phyloP scores from a whole-genome alignment of 2,113 vertebrate species.

The Catharus minimus region DNA sequence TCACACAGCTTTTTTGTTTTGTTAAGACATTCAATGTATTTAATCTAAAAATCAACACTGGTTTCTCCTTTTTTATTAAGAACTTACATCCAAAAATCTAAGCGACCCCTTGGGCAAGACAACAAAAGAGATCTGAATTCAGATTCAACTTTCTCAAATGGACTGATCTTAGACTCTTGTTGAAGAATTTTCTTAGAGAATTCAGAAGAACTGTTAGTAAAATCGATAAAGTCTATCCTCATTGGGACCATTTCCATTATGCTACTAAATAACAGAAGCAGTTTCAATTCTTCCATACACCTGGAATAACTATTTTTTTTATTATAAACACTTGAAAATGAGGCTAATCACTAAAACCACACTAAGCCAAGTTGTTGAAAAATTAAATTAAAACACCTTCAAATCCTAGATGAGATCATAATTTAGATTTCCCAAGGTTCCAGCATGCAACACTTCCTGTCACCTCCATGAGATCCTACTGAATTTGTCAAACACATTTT shows the following conservation, averaged over 20 bases:
- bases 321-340: background rate
- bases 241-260: background rate
- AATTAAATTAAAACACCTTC: conserved; percentile 1
- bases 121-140: background rate
- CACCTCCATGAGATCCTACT: background rate
- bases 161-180: background rate
- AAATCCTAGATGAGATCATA: background rate
- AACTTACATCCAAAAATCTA: background rate
- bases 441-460: background rate
- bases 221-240: background rate
- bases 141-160: background rate
- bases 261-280: background rate
- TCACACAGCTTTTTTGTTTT: background rate
- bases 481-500: background rate
- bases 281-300: background rate
- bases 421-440: background rate
- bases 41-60: background rate
- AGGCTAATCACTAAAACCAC: background rate
- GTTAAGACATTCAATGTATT: background rate
- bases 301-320: background rate
- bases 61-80: background rate
- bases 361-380: background rate
- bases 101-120: accelerated
- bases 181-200: background rate
- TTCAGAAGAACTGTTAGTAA: background rate